Conservation (phyloP, 53 echinoderm and acorn worm species). For the Temnopleurus reevesii region DNA sequence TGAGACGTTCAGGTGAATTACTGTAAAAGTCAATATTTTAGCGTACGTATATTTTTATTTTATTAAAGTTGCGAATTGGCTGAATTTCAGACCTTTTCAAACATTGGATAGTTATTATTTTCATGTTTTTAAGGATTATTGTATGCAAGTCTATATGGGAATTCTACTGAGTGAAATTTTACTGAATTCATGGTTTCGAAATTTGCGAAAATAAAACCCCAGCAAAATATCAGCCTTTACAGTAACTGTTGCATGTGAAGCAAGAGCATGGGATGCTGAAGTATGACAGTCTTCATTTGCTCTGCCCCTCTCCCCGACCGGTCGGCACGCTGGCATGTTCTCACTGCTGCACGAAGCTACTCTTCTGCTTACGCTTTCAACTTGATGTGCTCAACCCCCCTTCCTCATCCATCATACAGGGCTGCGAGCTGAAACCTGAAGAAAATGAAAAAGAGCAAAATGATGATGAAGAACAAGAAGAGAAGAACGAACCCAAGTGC, state of each 20-base stretch:
- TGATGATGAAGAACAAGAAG: background rate
- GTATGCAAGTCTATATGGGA: no score
- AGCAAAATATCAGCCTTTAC: no score
- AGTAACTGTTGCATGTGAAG: background rate
- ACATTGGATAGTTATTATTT: no score
- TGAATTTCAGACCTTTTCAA: no score
- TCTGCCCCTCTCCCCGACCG: background rate
- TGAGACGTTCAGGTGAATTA: no score
- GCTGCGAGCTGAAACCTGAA: conserved; percentile 19
- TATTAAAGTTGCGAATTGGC: no score
- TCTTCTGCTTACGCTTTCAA: conserved; percentile 26
- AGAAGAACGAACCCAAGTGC: background rate
- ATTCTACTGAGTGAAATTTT: no score
- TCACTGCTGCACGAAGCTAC: background rate
- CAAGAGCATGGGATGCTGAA: background rate
- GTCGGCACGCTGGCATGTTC: background rate
- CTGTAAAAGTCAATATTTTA: no score
- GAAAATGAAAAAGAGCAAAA: conserved; percentile 19
- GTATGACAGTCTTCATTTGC: background rate
- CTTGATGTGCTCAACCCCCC: conserved; percentile 18
- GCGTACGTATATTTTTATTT: no score
- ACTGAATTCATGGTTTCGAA: no score
- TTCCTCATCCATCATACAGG: conserved; percentile 14
- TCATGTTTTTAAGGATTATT: no score
- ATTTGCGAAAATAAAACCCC: no score